A percentile compares a stretch with the other conserved stretches of the same genome.
Conservation (phyloP, 1,140 invertebrate species). For the Brachionus plicatilis region DNA sequence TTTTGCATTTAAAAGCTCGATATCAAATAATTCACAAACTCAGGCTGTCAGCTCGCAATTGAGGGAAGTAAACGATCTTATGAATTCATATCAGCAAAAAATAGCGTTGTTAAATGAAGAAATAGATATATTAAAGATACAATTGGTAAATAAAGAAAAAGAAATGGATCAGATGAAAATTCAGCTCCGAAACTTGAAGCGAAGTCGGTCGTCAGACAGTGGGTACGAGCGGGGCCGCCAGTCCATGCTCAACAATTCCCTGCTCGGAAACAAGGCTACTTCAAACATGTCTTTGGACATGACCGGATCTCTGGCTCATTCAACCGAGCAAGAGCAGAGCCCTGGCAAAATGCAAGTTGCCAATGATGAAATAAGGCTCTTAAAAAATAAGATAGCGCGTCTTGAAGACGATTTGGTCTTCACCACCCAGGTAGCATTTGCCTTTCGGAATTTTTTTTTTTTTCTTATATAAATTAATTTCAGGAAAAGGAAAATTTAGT, state of each 20-base stretch:
- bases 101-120: conserved; percentile 37
- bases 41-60: conserved; percentile 12
- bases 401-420: conserved; percentile 38
- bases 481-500: conserved; percentile 33
- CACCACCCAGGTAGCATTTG: not conserved
- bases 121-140: conserved; percentile 9
- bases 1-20: not conserved
- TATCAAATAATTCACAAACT: conserved; percentile 19
- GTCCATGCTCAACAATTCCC: not conserved
- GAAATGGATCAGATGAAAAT: conserved; percentile 37
- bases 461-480: not conserved
- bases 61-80: conserved; percentile 37
- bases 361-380: conserved; percentile 23
- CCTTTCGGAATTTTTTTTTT: not conserved
- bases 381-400: conserved; percentile 38
- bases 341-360: not conserved
- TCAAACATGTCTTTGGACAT: not conserved
- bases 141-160: conserved; percentile 29
- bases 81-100: conserved; percentile 41
- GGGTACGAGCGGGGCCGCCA: conserved; percentile 11
- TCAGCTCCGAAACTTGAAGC: conserved; percentile 36
- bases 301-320: not conserved
- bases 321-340: not conserved
- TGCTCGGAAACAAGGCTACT: not conserved
- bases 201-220: conserved; percentile 30